Evolutionary conservation across 2,797 vertebrate genomes (phyloP).

Genomic region (Helicolenus hilgendorfi): DNA sequence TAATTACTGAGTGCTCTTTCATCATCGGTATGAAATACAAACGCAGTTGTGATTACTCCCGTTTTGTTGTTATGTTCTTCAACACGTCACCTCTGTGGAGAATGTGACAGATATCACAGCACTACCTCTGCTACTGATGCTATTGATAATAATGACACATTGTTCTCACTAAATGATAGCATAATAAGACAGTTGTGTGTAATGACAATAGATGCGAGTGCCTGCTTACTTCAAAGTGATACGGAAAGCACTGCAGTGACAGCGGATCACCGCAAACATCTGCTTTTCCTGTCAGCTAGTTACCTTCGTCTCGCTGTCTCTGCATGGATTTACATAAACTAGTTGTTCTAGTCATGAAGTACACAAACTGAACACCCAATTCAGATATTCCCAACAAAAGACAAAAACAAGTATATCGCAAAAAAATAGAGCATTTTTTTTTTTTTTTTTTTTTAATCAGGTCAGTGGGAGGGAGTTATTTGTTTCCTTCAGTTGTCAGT

Average conservation of each 20-base stretch:
- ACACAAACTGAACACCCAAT: not conserved
- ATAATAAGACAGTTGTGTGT: slow-evolving; percentile 12
- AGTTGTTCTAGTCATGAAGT: slow-evolving; percentile 10
- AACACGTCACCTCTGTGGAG: not conserved
- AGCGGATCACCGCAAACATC: slow-evolving; percentile 41
- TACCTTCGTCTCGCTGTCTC: not conserved
- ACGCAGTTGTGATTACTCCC: not conserved
- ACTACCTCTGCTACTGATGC: not conserved
- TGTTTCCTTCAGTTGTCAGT: slow-evolving; percentile 73
- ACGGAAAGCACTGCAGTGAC: not conserved
- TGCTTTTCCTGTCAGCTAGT: not conserved
- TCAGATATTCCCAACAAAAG: not conserved
- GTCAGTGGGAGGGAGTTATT: slow-evolving; percentile 29
- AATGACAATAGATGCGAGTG: slow-evolving; percentile 14
- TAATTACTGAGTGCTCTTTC: not conserved
- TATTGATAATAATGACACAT: slow-evolving; percentile 18
- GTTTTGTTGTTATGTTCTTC: not conserved
- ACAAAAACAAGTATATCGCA: not conserved
- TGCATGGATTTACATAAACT: slow-evolving; percentile 22
- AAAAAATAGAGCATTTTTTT: not conserved
- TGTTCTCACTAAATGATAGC: slow-evolving; percentile 24
- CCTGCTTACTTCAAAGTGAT: slow-evolving; percentile 37
- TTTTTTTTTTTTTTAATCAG: not conserved
- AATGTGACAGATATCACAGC: slow-evolving; percentile 8
- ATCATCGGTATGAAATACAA: not conserved